phyloP scores from a whole-genome alignment of 2,888 invertebrate genomes.

The Iphiclides podalirius region DNA sequence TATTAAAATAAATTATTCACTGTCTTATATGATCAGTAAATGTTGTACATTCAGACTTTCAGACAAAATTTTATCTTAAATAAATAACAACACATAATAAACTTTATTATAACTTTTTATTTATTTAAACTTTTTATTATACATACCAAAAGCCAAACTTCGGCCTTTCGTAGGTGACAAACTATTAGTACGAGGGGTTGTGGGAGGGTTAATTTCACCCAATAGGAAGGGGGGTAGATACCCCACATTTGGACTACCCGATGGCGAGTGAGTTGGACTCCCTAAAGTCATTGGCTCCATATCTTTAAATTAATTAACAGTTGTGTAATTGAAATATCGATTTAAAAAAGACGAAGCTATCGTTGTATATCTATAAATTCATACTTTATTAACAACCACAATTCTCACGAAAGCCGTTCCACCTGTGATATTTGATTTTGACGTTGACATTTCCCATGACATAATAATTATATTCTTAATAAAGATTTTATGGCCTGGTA shows the following conservation, averaged over 20 bases:
- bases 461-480: too few species aligned
- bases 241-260: conserved; percentile 82
- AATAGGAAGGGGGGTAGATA: conserved; percentile 89
- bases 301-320: background rate
- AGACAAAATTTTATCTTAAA: too few species aligned
- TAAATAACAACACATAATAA: too few species aligned
- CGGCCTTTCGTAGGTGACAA: conserved; percentile 81
- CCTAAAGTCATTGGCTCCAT: conserved; percentile 94
- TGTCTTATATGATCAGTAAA: too few species aligned
- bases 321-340: background rate
- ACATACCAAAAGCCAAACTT: conserved; percentile 79
- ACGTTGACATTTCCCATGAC: background rate
- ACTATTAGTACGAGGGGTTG: conserved; percentile 79
- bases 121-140: too few species aligned
- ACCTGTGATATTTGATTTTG: conserved; percentile 11
- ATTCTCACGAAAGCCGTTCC: conserved; percentile 6
- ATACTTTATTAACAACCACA: background rate
- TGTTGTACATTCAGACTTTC: too few species aligned
- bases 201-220: conserved; percentile 83
- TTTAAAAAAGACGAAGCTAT: background rate
- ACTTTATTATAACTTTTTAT: too few species aligned
- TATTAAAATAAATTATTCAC: conserved; percentile 16
- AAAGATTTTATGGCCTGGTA: too few species aligned
- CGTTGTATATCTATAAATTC: conserved; percentile 1
- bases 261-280: conserved; percentile 87